phyloP scores from a whole-genome alignment of 2,888 invertebrate genomes.

The Eupsilia transversa region DNA sequence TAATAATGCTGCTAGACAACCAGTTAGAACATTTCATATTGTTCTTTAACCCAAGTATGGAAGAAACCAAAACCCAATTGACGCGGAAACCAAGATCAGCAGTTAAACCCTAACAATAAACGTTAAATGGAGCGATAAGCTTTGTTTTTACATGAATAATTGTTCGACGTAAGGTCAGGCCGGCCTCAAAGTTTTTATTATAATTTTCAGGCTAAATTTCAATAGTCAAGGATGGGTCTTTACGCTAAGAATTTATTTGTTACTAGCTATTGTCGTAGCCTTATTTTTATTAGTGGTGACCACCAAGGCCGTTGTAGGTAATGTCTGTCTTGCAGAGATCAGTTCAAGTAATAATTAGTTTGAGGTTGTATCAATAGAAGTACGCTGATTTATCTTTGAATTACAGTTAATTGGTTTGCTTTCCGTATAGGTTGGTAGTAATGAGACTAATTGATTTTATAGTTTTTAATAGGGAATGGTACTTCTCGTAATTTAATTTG shows the following conservation, averaged over 20 bases:
- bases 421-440: slow-evolving; percentile 36
- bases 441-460: slow-evolving; percentile 36
- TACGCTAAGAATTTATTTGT: slow-evolving; percentile 44
- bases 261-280: slow-evolving; percentile 42
- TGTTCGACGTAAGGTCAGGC: slow-evolving; percentile 56
- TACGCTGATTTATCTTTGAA: slow-evolving; percentile 35
- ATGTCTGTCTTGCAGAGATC: slow-evolving; percentile 23
- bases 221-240: slow-evolving; percentile 64
- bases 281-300: slow-evolving; percentile 52
- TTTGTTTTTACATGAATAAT: slow-evolving; percentile 66
- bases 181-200: slow-evolving; percentile 62
- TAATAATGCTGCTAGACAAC: too few species aligned
- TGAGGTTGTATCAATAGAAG: slow-evolving; percentile 52
- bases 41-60: neutral
- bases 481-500: slow-evolving; percentile 18
- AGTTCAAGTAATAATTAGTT: slow-evolving; percentile 40
- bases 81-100: slow-evolving; percentile 59
- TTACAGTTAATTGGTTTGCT: slow-evolving; percentile 45
- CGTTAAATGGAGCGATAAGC: slow-evolving; percentile 66
- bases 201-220: slow-evolving; percentile 59
- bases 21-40: neutral
- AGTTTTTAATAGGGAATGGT: slow-evolving; percentile 12
- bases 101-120: slow-evolving; percentile 54
- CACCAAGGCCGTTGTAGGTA: slow-evolving; percentile 49
- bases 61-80: slow-evolving; percentile 9